Base-by-base conservation (phyloP, 2,113 vertebrate species). In the Erythrocercus mccallii region DNA sequence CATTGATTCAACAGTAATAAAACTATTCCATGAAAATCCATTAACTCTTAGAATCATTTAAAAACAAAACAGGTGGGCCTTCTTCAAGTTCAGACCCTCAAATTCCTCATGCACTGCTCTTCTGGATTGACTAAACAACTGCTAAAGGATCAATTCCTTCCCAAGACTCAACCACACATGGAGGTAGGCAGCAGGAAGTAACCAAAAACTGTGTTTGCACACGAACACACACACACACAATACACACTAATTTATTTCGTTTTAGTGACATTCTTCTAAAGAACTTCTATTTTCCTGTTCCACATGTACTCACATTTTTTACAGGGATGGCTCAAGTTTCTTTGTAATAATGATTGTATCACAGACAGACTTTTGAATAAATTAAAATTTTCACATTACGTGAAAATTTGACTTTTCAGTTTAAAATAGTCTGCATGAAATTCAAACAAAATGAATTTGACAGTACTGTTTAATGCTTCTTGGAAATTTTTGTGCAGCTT, bases 161-260 rank as follows among this genome's bases (percentile, higher is more conserved):
- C 30, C 11, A 57, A 23, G 25, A 40, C 31, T 33, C 35, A 96
- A 38, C 14, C 27, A 33, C 35, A 38, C 6, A 15, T 8, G 2
- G 21, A 82, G 16, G 9, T 11, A 81, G 33, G 47, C 12, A 68
- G 33, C 31, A 90, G 33, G 35, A 81, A 72, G 35, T 24, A 88
- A 44, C 7, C 12, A 33, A 62, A 77, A 88, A 14, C 11, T 50
- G 15, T 35, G 10, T 58, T 78, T 45, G 21, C 10, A 38, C 11
- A 57, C 20, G 68, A 64, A 42, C 6, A 38, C 14, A 78, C 7
- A 24, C 0, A 24, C 0, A 2, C 3, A 21, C 16, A 56, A 25
- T 7, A 40, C 12, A 60, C 18, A 61, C 3, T 27, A 61, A 38
- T 12, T 72, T 45, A 28, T 17, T 78, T n/a, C 2, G 1, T 25